Base-by-base conservation (phyloP, 2,113 vertebrate genomes). In the Apteryx mantelli region DNA sequence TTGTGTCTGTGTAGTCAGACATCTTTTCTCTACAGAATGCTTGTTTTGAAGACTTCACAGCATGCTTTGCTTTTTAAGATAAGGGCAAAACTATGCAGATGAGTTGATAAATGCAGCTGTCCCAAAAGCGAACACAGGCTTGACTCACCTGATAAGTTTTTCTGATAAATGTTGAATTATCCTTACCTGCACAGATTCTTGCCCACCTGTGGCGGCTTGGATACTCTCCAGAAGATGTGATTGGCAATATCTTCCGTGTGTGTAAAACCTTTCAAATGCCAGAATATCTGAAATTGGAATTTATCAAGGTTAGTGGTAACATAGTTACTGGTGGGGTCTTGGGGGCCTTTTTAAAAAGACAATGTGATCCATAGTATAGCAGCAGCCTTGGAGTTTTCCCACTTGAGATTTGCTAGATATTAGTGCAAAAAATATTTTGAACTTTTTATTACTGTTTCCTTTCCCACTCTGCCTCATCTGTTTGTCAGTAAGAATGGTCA, bases 261-360 rank as follows among this genome's bases (percentile, higher is more conserved):
- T 99, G 99, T 63, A 99, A 99, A 96, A 99, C 99, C 48, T 99
- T 98, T 95, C 99, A 98, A 46, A 99, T 99, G 99, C 97, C 99
- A 0, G 99, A 99, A 76, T 99, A 99, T 91, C 97, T 99, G 88
- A 99, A 99, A 69, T 97, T 99, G 98, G 99, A 99, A 96, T 99
- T 99, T 80, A 99, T 99, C 82, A 99, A 99, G 99, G 99, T 99
- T 84, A 90, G 97, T 96, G 42, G 38, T 77, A 34, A 61, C 13
- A 7, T 24, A 8, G 64, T 20, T 92, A 53, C 68, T 76, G 50
- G 2, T 60, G 19, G 38, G 32, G 15, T 60, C 40, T 58, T 66
- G 65, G 16, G 40, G 25, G 28, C 14, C 40, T 82, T 88, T 85
- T 21, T 30, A 64, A 55, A 69, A 40, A 38, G 36, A 93, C 11